phyloP scores from a whole-genome alignment of 30 jellyfish, hydroid and myxozoan species.

The Sanderia malayensis region DNA sequence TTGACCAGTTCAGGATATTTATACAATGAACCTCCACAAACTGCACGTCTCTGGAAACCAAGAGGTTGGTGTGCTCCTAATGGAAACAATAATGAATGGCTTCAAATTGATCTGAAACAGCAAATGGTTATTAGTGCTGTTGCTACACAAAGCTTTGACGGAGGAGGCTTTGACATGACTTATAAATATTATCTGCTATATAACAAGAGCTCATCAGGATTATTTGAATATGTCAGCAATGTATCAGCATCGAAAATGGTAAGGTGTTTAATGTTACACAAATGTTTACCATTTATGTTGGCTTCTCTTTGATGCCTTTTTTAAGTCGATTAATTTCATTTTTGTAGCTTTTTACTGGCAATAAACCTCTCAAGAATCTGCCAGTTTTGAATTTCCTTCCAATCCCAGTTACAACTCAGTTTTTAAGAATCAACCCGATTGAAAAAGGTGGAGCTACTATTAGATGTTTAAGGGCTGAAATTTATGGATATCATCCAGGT shows the following conservation, averaged over 20 bases:
- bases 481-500: slow-evolving; percentile 7
- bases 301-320: too few relatives aligned
- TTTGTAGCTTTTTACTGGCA: slow-evolving; percentile 29
- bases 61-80: slow-evolving; percentile 35
- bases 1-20: slow-evolving; percentile 1
- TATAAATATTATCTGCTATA: slow-evolving; percentile 29
- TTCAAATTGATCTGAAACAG: slow-evolving; percentile 41
- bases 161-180: background rate
- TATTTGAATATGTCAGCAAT: slow-evolving; percentile 12
- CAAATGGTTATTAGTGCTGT: slow-evolving; percentile 43
- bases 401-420: slow-evolving; percentile 12
- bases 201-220: background rate
- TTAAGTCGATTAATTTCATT: too few relatives aligned
- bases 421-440: slow-evolving; percentile 9
- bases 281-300: too few relatives aligned
- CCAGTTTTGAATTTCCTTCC: slow-evolving; percentile 20
- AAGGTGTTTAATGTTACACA: background rate
- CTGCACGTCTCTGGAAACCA: background rate
- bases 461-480: slow-evolving; percentile 12
- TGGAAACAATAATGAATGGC: slow-evolving; percentile 9
- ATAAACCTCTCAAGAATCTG: background rate
- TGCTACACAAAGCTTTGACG: slow-evolving; percentile 39
- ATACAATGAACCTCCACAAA: slow-evolving; percentile 1
- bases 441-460: slow-evolving; percentile 4
- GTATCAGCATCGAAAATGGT: slow-evolving; percentile 18